Conservation (phyloP, 2,113 vertebrate genomes). For the Alexandromys fortis region DNA sequence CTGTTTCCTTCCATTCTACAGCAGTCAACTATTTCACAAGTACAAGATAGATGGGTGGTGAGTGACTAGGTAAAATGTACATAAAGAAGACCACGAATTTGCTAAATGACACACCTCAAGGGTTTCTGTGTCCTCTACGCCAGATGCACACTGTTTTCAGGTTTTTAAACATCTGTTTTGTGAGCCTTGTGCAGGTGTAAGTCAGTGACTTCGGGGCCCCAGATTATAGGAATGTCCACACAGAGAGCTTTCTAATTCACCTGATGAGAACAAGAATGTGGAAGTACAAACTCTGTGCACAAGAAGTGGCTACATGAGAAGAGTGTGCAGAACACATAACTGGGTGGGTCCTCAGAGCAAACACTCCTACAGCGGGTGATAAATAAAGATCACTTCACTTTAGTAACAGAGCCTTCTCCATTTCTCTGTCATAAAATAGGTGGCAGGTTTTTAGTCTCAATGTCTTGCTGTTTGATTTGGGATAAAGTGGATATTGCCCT, state of each 20-base stretch:
- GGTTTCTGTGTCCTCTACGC: background rate
- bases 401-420: background rate
- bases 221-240: background rate
- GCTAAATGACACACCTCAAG: background rate
- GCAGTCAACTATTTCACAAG: background rate
- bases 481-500: conserved; percentile 46
- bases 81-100: background rate
- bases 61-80: background rate
- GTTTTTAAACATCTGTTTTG: background rate
- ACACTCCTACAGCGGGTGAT: background rate
- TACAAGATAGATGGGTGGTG: background rate
- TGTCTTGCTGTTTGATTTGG: conserved; percentile 19
- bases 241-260: background rate
- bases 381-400: background rate
- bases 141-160: background rate
- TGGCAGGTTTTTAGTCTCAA: conserved; percentile 55
- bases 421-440: conserved; percentile 62
- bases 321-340: too few relatives aligned
- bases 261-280: background rate
- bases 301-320: background rate
- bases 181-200: background rate
- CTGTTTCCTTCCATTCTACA: background rate
- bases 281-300: background rate
- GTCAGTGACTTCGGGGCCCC: background rate
- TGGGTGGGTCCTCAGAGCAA: background rate